These are phyloP conservation scores for Eilema sororculum DNA, from an alignment of 2,888 invertebrate species.

Conservation along the genomic window DNA sequence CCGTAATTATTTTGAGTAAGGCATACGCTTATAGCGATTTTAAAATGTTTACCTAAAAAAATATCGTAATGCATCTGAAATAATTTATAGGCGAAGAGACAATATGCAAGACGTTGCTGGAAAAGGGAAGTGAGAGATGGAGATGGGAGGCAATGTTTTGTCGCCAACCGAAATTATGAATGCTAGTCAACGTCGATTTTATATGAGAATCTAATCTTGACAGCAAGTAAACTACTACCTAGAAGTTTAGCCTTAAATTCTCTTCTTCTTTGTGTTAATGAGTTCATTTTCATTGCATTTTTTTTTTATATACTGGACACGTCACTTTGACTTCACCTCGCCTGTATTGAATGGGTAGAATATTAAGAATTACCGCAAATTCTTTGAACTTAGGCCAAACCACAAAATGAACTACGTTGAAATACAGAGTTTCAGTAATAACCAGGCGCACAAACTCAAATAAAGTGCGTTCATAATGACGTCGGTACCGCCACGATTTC, in stretches of 20 bases:
- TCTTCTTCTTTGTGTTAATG: no score
- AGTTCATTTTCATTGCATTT: no score
- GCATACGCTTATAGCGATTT: conserved; percentile 26
- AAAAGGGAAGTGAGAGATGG: no score
- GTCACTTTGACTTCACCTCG: no score
- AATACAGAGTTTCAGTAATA: conserved; percentile 63
- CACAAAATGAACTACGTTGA: conserved; percentile 56
- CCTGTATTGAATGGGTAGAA: no score
- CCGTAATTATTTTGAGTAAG: conserved; percentile 53
- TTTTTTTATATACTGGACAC: no score
- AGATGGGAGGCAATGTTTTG: no score
- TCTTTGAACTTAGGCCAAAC: conserved; percentile 26
- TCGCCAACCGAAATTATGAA: no score
- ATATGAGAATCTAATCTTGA: no score
- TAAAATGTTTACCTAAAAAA: background rate
- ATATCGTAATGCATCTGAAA: background rate
- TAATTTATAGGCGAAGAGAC: background rate
- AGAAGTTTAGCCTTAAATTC: no score
- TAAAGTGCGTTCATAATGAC: conserved; percentile 62
- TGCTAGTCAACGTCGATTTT: no score
- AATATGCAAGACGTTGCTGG: no score
- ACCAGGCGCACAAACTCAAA: conserved; percentile 61
- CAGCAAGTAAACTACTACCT: background rate
- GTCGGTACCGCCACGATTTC: conserved; percentile 48
- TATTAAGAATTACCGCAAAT: background rate